These are phyloP conservation scores for Cryptocephalus primarius DNA, from an alignment of 2,888 invertebrate genomes.

Conservation along the genomic window DNA sequence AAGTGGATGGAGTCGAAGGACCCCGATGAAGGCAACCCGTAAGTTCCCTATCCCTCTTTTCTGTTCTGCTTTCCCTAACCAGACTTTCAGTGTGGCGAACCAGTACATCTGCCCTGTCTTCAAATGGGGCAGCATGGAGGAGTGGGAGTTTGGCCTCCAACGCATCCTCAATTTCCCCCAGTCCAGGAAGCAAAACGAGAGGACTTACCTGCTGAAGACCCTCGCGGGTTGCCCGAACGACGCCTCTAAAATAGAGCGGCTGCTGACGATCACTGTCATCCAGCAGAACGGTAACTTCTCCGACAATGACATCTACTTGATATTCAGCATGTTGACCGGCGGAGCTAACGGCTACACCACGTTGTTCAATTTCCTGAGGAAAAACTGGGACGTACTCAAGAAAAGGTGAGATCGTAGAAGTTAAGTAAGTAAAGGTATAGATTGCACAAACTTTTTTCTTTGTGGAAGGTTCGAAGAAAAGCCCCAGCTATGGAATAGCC, in stretches of 20 bases:
- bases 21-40: constrained; percentile 75
- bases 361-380: constrained; percentile 57
- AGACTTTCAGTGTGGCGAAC: constrained; percentile 58
- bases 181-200: constrained; percentile 58
- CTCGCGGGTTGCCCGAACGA: constrained; percentile 71
- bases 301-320: constrained; percentile 63
- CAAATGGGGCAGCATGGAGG: constrained; percentile 67
- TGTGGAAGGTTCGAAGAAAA: constrained; percentile 51
- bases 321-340: constrained; percentile 64
- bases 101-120: constrained; percentile 72
- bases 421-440: too few relatives aligned
- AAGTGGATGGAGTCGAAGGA: constrained; percentile 65
- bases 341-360: constrained; percentile 60
- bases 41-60: constrained; percentile 26
- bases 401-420: constrained; percentile 41
- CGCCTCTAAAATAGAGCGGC: constrained; percentile 51
- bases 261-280: constrained; percentile 58
- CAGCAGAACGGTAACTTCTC: constrained; percentile 62
- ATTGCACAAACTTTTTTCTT: neutral
- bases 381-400: constrained; percentile 60
- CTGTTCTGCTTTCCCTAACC: constrained; percentile 2
- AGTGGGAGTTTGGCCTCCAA: constrained; percentile 74
- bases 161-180: constrained; percentile 65
- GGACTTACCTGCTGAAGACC: constrained; percentile 67
- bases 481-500: constrained; percentile 64